Base-by-base conservation (phyloP, 2,797 vertebrate species). In the Botia almorhae region DNA sequence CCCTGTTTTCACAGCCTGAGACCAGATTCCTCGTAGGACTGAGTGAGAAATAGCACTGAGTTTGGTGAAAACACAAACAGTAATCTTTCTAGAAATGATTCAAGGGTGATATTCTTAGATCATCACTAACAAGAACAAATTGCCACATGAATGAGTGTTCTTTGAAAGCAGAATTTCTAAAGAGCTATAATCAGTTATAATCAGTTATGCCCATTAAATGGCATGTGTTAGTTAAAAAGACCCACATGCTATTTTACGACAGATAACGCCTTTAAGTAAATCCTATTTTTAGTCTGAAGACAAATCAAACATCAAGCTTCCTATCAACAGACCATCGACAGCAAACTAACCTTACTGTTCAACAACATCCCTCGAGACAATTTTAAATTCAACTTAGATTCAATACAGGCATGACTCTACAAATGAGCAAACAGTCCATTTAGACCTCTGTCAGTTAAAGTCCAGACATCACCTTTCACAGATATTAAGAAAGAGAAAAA, bases 1-100 rank as follows among this genome's bases (percentile, higher is more conserved):
- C n/a, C 43, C 5, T n/a, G 17, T 64, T 3, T 26, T 10, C 16
- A 3, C 14, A 65, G 23, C 46, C 14, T 5, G 36, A 55, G 21
- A 79, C 29, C 77, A 72, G 77, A 79, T 51, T 71, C 50, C 26
- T 21, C 43, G 77, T 71, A 58, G 77, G 77, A 63, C 64, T 79
- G 29, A 64, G 77, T 53, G 69, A 71, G 48, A 69, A 29, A 21
- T 29, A 69, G 36, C 53, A 69, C 65, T 29, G 64, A 36, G 50
- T 51, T 21, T 69, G 53, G 29, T 55, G 23, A n/a, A 2, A 61
- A 21, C 50, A 7, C 53, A 61, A 19, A 23, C 6, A 4, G 26
- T 14, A n/a, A 50, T 56, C 39, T 73, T 58, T 58, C 69, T 26
- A 33, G 33, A 73, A 73, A 80, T 73, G 21, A 72, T 65, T 80